Percentiles rank a stretch among this genome's conserved stretches.
phyloP scores from a whole-genome alignment of 23 tunicate genomes.

The Trididemnum nubilum region DNA sequence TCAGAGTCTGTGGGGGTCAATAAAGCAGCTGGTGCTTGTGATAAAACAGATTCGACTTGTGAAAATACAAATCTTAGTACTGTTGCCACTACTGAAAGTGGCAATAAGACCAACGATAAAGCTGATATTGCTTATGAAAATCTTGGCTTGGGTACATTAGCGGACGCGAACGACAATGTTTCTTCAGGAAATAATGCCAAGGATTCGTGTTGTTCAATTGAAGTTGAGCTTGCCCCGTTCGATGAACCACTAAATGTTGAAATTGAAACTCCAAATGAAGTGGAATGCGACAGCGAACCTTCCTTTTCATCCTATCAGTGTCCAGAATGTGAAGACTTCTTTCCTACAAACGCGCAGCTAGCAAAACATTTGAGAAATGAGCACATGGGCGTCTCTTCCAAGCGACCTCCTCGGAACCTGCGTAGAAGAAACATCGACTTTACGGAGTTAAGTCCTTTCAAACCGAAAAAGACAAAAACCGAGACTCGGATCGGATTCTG shows the following conservation, averaged over 20 bases:
- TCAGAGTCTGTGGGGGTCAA: not conserved
- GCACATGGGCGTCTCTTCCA: not conserved
- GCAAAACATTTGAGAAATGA: slow-evolving; percentile 15
- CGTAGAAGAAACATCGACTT: not conserved
- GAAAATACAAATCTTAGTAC: not conserved
- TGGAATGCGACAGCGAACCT: not conserved
- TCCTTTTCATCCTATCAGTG: not conserved
- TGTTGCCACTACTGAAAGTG: not conserved
- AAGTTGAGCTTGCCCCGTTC: not conserved
- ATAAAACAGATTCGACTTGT: not conserved
- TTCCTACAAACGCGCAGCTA: not conserved
- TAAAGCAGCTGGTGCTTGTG: not conserved
- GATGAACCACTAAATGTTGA: not conserved
- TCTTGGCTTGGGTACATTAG: no score
- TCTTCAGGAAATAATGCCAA: not conserved
- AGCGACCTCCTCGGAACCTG: not conserved
- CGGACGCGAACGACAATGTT: not conserved
- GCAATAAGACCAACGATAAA: not conserved
- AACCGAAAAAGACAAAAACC: not conserved
- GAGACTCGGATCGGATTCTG: not conserved
- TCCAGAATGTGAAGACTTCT: not conserved
- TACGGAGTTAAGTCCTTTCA: not conserved
- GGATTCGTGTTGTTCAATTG: not conserved
- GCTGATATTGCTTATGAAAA: not conserved
- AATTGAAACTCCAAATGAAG: not conserved